phyloP scores from a whole-genome alignment of 2,113 vertebrate genomes.

The Erinaceus europaeus region DNA sequence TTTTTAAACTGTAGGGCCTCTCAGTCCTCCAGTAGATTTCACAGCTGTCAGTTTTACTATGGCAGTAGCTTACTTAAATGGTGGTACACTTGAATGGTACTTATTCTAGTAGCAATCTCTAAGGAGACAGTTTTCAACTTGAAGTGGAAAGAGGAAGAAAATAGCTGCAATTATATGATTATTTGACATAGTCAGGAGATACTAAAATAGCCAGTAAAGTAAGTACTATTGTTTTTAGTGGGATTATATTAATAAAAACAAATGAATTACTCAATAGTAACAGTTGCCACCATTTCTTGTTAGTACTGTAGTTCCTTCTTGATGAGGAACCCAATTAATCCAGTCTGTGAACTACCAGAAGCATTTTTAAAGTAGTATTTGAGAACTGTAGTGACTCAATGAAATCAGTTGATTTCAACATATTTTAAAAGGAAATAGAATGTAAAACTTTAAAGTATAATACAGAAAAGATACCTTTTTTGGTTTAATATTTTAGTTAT shows the following conservation, averaged over 20 bases:
- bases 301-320: neutral
- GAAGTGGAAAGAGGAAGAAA: neutral
- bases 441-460: neutral
- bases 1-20: neutral
- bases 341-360: neutral
- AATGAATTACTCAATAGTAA: neutral
- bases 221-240: neutral
- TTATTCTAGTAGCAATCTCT: neutral
- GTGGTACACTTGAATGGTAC: neutral
- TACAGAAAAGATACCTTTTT: neutral
- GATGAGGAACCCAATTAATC: neutral
- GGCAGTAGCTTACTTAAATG: neutral
- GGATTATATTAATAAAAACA: constrained; percentile 6
- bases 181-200: neutral
- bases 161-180: constrained; percentile 30
- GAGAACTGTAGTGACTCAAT: neutral
- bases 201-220: constrained; percentile 34
- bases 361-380: neutral
- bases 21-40: neutral
- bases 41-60: neutral
- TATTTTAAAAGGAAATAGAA: neutral
- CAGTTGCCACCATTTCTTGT: neutral
- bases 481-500: neutral
- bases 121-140: neutral
- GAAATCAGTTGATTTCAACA: neutral